phyloP scores from a whole-genome alignment of 2,797 vertebrate species.

The Rhincodon typus region DNA sequence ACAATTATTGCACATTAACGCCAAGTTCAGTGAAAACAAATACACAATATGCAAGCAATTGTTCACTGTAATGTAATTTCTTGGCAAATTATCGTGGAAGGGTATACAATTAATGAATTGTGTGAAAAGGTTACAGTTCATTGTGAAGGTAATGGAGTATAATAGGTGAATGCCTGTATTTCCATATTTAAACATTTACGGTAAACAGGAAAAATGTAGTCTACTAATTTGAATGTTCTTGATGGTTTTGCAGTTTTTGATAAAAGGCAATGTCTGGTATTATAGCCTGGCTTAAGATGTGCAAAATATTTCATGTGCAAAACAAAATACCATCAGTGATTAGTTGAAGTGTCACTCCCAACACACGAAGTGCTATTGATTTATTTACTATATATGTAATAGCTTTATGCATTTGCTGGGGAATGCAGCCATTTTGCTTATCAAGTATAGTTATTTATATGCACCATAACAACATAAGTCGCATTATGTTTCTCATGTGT shows the following conservation, averaged over 20 bases:
- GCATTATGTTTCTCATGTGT: background rate
- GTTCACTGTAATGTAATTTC: background rate
- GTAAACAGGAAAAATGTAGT: background rate
- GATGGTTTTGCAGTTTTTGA: background rate
- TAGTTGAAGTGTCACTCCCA: background rate
- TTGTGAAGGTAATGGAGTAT: background rate
- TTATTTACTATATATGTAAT: slow-evolving; percentile 1
- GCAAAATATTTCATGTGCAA: background rate
- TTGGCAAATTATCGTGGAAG: background rate
- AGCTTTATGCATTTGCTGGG: slow-evolving; percentile 9
- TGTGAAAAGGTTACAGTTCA: background rate
- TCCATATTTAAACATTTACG: background rate
- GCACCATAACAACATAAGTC: background rate
- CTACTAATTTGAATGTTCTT: background rate
- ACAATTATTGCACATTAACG: background rate
- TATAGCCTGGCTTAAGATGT: background rate
- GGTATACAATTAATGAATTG: background rate
- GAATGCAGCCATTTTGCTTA: slow-evolving; percentile 35
- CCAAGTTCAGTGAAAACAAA: background rate
- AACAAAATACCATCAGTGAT: background rate
- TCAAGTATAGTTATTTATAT: slow-evolving; percentile 5
- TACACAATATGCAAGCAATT: background rate
- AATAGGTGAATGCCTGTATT: background rate
- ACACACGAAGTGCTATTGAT: background rate
- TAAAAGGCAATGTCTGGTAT: background rate